A percentile compares a stretch with the other conserved stretches of the same genome.
Evolutionary conservation across 2,888 invertebrate genomes (phyloP).

Genomic region (Sphaeridia pumilis): DNA sequence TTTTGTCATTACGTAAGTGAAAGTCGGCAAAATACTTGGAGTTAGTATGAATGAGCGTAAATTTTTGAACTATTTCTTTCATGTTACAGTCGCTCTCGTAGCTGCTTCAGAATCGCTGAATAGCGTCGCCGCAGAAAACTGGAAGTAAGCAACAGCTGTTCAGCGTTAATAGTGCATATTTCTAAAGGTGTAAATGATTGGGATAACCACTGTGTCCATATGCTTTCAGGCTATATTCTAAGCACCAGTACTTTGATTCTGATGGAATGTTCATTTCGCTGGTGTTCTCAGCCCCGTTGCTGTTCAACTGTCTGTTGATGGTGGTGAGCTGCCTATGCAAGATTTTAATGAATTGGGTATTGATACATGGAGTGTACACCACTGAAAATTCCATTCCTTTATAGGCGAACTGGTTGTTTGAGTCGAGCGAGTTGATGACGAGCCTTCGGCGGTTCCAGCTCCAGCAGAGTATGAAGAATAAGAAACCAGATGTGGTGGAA

Average conservation of each 20-base stretch:
- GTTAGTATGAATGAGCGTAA: too few species aligned
- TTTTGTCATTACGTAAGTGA: constrained; percentile 65
- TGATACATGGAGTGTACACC: neutral
- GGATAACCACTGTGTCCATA: neutral
- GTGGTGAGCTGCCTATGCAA: constrained; percentile 56
- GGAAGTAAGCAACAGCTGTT: constrained; percentile 47
- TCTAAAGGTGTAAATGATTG: too few species aligned
- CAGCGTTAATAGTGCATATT: neutral
- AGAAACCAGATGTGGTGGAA: too few species aligned
- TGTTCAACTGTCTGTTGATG: constrained; percentile 84
- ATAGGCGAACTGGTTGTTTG: constrained; percentile 63
- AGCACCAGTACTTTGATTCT: constrained; percentile 87
- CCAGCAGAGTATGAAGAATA: constrained; percentile 5
- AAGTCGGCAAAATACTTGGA: constrained; percentile 6
- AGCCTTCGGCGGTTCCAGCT: constrained; percentile 71
- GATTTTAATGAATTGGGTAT: neutral
- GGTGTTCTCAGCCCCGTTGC: constrained; percentile 82
- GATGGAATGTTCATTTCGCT: constrained; percentile 87
- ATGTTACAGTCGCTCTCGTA: constrained; percentile 63
- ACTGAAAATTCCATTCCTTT: neutral
- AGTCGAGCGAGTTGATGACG: constrained; percentile 75
- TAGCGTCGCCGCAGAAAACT: constrained; percentile 73
- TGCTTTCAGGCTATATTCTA: constrained; percentile 57
- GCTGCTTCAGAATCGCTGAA: constrained; percentile 86
- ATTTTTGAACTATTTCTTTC: neutral